Conservation (phyloP, 2,888 invertebrate species). For the Caenorhabditis wallacei region DNA sequence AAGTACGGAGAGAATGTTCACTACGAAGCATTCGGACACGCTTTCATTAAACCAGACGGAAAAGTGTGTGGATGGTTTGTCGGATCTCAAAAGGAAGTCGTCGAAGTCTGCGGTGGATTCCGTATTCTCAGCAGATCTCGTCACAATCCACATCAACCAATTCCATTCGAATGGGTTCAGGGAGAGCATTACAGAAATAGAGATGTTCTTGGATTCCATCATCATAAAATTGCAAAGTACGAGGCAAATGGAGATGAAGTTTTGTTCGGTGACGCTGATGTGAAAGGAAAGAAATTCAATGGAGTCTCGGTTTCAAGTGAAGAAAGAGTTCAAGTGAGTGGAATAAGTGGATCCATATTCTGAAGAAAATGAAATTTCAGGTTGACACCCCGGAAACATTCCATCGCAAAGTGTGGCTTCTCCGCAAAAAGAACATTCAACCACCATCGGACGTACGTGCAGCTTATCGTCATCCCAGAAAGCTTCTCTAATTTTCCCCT, state of each 20-base stretch:
- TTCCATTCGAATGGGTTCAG: conserved; percentile 72
- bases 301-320: conserved; percentile 60
- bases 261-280: conserved; percentile 70
- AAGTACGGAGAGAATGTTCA: conserved; percentile 65
- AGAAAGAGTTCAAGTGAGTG: conserved; percentile 51
- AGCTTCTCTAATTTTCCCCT: conserved; percentile 32
- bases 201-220: conserved; percentile 70
- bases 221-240: conserved; percentile 70
- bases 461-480: conserved; percentile 42
- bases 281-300: conserved; percentile 61
- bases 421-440: conserved; percentile 41
- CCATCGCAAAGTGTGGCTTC: conserved; percentile 54
- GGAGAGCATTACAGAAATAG: conserved; percentile 49
- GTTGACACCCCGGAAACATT: conserved; percentile 33
- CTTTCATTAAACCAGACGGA: conserved; percentile 65
- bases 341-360: too few relatives aligned
- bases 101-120: conserved; percentile 76
- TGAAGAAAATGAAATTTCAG: conserved; percentile 17
- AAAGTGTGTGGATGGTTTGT: conserved; percentile 75
- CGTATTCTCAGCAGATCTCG: conserved; percentile 70
- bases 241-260: conserved; percentile 54
- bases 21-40: conserved; percentile 77
- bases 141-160: conserved; percentile 61
- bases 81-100: conserved; percentile 65
- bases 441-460: conserved; percentile 49